Percentiles rank a stretch among this genome's conserved stretches.
Conservation (phyloP, 2,888 invertebrate genomes). For the Campoplex nolae region DNA sequence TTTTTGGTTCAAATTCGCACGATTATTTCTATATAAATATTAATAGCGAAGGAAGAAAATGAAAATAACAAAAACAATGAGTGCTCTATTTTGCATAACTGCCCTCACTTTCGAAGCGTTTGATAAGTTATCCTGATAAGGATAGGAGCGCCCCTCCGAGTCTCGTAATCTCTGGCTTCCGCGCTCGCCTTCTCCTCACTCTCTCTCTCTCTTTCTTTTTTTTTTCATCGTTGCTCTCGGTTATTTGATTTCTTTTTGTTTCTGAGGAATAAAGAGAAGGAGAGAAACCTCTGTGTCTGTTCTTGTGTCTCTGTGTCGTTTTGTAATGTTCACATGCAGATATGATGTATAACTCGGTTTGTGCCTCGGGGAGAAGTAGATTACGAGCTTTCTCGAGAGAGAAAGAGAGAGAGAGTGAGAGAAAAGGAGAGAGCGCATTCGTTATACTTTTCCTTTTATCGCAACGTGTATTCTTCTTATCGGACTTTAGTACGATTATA, state of each 20-base stretch:
- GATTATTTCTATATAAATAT: conserved; percentile 8
- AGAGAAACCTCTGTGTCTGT: conserved; percentile 35
- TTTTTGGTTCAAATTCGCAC: conserved; percentile 3
- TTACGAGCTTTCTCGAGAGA: conserved; percentile 44
- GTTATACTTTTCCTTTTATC: conserved; percentile 35
- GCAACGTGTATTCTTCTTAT: conserved; percentile 40
- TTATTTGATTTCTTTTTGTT: conserved; percentile 24
- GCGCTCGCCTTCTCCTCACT: conserved; percentile 55
- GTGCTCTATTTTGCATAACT: conserved; percentile 72
- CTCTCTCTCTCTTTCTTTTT: not conserved
- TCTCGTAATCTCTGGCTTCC: conserved; percentile 64
- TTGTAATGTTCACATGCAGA: conserved; percentile 34
- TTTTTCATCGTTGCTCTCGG: not conserved
- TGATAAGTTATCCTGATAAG: conserved; percentile 70
- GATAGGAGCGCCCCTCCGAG: conserved; percentile 40
- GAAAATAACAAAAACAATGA: conserved; percentile 57
- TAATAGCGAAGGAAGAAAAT: not conserved
- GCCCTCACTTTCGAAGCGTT: conserved; percentile 69
- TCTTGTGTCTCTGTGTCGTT: conserved; percentile 23
- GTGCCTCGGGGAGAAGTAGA: conserved; percentile 45
- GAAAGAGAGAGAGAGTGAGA: conserved; percentile 11
- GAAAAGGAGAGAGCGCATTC: conserved; percentile 29
- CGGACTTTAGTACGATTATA: conserved; percentile 36
- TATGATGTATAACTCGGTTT: conserved; percentile 41
- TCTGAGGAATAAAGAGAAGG: conserved; percentile 27